These are phyloP conservation scores for Hydrophis major DNA, from an alignment of 2,797 vertebrate species.

Conservation along the genomic window DNA sequence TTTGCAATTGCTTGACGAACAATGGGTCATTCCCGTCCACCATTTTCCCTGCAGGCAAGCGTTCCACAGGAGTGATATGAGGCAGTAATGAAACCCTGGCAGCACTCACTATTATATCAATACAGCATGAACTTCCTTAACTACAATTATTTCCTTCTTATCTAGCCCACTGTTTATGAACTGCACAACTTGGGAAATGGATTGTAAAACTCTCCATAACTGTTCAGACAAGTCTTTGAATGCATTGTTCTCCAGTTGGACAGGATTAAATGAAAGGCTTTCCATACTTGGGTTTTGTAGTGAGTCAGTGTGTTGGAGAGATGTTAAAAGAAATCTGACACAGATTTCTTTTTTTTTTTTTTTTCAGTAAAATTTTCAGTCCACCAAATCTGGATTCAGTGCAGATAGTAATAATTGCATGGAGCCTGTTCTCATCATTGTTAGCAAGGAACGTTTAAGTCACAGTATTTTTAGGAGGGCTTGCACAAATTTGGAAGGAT, in stretches of 20 bases:
- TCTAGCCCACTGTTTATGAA: constrained; percentile 33
- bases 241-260: constrained; percentile 12
- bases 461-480: neutral
- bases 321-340: neutral
- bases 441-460: neutral
- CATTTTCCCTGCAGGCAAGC: constrained; percentile 48
- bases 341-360: neutral
- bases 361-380: neutral
- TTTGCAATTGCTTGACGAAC: constrained; percentile 52
- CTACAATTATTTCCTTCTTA: constrained; percentile 25
- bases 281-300: neutral
- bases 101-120: constrained; percentile 48
- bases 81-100: constrained; percentile 44
- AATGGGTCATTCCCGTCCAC: constrained; percentile 36
- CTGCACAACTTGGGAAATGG: constrained; percentile 1
- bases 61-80: constrained; percentile 39
- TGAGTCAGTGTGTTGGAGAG: neutral
- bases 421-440: neutral
- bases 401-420: neutral
- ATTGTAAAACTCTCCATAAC: constrained; percentile 26
- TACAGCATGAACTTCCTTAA: constrained; percentile 40
- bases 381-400: neutral
- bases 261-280: constrained; percentile 12
- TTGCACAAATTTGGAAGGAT: neutral
- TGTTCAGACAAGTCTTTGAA: constrained; percentile 10